A percentile compares a stretch with the other conserved stretches of the same genome.
These are phyloP conservation scores for Cataglyphis albicans DNA, from an alignment of 2,888 invertebrate species.

Conservation along the genomic window DNA sequence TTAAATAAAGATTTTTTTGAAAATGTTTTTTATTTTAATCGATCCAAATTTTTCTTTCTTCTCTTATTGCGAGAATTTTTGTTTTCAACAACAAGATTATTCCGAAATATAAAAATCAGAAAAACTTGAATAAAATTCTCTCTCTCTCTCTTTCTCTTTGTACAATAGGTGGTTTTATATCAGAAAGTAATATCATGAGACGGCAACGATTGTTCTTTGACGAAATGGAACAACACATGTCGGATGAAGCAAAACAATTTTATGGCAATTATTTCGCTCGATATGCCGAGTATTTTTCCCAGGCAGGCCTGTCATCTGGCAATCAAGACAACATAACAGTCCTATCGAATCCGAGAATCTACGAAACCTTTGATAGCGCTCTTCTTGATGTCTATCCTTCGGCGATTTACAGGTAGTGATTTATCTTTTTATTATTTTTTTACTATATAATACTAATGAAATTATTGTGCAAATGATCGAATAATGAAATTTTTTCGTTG, in stretches of 20 bases:
- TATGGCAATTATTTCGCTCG: constrained; percentile 90
- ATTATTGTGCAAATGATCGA: background rate
- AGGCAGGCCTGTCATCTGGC: constrained; percentile 81
- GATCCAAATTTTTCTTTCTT: background rate
- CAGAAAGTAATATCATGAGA: constrained; percentile 90
- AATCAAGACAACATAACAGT: constrained; percentile 86
- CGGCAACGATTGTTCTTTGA: constrained; percentile 88
- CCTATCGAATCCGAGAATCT: constrained; percentile 87
- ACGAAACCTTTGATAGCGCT: constrained; percentile 89
- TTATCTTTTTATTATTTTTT: background rate
- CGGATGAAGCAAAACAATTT: constrained; percentile 88
- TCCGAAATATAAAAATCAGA: background rate
- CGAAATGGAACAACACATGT: constrained; percentile 89
- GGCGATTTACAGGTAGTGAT: constrained; percentile 88
- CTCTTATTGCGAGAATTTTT: background rate
- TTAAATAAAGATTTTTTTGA: background rate
- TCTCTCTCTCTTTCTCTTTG: background rate
- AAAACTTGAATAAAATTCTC: background rate
- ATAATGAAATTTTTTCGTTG: background rate
- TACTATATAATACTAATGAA: background rate
- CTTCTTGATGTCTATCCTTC: constrained; percentile 88
- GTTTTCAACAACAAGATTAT: background rate
- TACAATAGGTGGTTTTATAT: constrained; percentile 89
- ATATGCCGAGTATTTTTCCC: constrained; percentile 88
- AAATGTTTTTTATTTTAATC: background rate